These are phyloP conservation scores for Periparus ater DNA, from an alignment of 2,797 vertebrate species.

Conservation along the genomic window DNA sequence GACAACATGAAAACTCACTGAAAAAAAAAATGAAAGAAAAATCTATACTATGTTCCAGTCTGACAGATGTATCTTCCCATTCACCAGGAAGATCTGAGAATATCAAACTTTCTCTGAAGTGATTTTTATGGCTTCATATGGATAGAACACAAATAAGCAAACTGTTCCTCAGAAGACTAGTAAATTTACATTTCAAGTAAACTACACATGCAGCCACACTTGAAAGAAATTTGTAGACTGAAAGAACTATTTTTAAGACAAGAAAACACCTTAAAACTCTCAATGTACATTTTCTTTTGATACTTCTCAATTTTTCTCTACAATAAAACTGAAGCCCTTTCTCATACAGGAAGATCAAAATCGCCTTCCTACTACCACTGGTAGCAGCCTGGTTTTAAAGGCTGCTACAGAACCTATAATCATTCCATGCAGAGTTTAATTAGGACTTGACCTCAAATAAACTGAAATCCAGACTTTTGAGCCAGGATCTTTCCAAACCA, in stretches of 20 bases:
- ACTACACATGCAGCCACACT: not conserved
- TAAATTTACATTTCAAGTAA: not conserved
- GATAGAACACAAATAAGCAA: not conserved
- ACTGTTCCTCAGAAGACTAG: not conserved
- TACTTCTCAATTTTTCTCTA: not conserved
- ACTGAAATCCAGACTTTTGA: not conserved
- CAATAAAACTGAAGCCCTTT: not conserved
- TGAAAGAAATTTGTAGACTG: not conserved
- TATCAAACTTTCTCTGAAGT: not conserved
- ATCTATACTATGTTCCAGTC: not conserved
- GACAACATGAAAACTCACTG: not conserved
- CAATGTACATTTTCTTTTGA: not conserved
- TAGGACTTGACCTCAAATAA: not conserved
- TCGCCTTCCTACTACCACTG: not conserved
- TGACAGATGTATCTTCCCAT: not conserved
- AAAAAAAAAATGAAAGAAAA: not conserved
- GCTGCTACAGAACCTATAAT: not conserved
- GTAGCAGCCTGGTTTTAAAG: not conserved
- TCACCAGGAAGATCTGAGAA: not conserved
- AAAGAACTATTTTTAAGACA: not conserved
- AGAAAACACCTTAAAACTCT: not conserved
- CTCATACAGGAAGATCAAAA: not conserved
- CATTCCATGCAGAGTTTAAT: not conserved
- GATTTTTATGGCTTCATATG: not conserved
- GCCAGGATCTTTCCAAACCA: not conserved